Percentiles rank a stretch among this genome's conserved stretches.
These are phyloP conservation scores for Motacilla tschutschensis DNA, from an alignment of 2,113 vertebrate genomes.

Conservation along the genomic window DNA sequence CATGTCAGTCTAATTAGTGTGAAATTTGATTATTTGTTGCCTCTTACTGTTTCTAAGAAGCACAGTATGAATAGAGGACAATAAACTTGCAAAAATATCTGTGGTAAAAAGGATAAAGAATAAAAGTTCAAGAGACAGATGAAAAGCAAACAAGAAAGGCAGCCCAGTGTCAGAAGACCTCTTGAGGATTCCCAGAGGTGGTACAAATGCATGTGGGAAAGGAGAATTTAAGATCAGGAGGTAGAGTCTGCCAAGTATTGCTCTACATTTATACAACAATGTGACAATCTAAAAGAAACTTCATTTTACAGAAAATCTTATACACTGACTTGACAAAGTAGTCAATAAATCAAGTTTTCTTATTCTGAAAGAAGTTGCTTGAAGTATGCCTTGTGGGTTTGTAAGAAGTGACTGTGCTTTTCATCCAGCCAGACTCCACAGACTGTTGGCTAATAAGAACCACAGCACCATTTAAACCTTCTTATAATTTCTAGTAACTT, in stretches of 20 bases:
- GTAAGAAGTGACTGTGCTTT: neutral
- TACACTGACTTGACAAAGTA: neutral
- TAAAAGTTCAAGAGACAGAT: neutral
- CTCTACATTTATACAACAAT: neutral
- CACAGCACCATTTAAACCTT: neutral
- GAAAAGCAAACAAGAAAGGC: neutral
- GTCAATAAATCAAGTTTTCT: neutral
- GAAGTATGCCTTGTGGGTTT: neutral
- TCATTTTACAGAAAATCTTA: neutral
- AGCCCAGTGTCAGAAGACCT: neutral
- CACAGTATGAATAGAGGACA: neutral
- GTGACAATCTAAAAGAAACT: neutral
- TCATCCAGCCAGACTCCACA: neutral
- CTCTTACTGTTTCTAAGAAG: neutral
- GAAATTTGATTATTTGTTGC: neutral
- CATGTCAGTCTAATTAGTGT: neutral
- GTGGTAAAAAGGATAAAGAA: neutral
- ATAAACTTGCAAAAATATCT: neutral
- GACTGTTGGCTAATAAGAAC: neutral
- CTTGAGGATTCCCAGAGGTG: neutral
- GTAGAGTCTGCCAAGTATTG: accelerated
- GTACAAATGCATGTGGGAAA: neutral
- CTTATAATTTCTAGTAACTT: conserved; percentile 7
- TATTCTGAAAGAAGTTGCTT: neutral
- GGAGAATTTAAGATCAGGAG: neutral